Percentiles rank a stretch among this genome's conserved stretches.
Evolutionary conservation across 2,113 vertebrate species (phyloP).

Genomic region (Desmodus rotundus): DNA sequence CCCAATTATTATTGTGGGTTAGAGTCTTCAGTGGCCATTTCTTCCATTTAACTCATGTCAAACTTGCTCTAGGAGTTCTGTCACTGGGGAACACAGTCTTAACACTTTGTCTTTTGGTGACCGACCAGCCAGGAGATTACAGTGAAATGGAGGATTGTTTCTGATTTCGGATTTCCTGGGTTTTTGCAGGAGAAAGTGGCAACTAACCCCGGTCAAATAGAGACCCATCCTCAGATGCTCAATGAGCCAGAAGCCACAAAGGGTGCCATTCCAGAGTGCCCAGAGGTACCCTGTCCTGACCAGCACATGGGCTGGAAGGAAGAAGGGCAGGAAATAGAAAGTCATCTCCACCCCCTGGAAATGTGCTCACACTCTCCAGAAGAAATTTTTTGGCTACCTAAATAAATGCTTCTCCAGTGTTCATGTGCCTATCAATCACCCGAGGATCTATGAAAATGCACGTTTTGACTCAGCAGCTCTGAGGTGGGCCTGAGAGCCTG

Average conservation of each 20-base stretch:
- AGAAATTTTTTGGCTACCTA: neutral
- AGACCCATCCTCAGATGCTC: neutral
- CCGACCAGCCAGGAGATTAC: neutral
- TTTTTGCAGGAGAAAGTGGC: neutral
- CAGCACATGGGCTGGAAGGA: neutral
- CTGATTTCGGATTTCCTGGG: neutral
- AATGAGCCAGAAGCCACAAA: neutral
- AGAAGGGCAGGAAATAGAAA: neutral
- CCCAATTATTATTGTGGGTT: neutral
- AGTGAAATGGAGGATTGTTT: neutral
- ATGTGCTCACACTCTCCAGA: neutral
- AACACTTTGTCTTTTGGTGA: neutral
- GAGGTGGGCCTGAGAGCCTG: neutral
- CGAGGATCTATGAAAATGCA: neutral
- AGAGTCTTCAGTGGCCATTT: neutral
- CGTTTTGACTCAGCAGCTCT: neutral
- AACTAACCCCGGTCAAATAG: neutral
- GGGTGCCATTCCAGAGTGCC: neutral
- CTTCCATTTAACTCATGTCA: neutral
- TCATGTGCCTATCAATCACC: neutral
- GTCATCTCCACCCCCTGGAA: neutral
- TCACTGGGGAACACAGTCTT: neutral
- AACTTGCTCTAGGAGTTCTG: neutral
- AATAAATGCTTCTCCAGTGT: neutral
- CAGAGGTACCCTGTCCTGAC: neutral